Evolutionary conservation across 2,888 invertebrate species (phyloP).

Genomic region (Tricholauxania praeusta): DNA sequence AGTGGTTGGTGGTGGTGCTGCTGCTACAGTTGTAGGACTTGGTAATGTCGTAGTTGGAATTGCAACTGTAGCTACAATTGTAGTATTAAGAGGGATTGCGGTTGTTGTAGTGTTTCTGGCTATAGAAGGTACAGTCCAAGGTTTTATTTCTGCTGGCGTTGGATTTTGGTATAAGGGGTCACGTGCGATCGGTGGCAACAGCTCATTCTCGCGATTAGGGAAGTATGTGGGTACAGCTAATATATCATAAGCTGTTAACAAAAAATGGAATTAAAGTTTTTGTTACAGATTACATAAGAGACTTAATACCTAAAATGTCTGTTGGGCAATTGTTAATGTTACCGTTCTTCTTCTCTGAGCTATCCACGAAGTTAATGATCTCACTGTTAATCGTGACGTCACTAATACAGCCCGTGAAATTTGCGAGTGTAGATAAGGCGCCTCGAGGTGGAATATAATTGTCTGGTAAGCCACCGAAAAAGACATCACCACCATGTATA

Average conservation of each 20-base stretch:
- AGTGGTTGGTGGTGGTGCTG: conserved; percentile 26
- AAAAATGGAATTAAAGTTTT: background rate
- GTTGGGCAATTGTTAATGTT: conserved; percentile 73
- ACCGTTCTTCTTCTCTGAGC: conserved; percentile 73
- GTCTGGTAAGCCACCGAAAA: conserved; percentile 87
- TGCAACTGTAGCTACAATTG: conserved; percentile 48
- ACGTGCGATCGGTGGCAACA: conserved; percentile 43
- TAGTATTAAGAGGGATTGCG: conserved; percentile 53
- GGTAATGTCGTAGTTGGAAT: conserved; percentile 57
- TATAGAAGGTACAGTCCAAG: conserved; percentile 33
- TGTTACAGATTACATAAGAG: background rate
- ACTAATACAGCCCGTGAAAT: conserved; percentile 91
- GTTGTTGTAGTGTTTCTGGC: conserved; percentile 49
- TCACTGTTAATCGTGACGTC: conserved; percentile 91
- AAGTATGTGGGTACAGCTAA: conserved; percentile 56
- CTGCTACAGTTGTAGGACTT: conserved; percentile 46
- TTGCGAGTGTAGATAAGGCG: conserved; percentile 71
- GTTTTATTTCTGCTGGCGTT: conserved; percentile 22
- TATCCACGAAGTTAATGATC: conserved; percentile 81
- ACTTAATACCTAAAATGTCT: conserved; percentile 58
- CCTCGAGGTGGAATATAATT: conserved; percentile 71
- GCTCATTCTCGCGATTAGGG: conserved; percentile 56
- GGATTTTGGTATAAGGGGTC: conserved; percentile 60
- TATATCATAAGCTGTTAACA: conserved; percentile 59
- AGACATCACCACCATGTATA: conserved; percentile 79